Evolutionary conservation across 2,797 vertebrate genomes (phyloP), one percentile per base, ranked within the genome.

Genomic region (Tapera naevia): DNA sequence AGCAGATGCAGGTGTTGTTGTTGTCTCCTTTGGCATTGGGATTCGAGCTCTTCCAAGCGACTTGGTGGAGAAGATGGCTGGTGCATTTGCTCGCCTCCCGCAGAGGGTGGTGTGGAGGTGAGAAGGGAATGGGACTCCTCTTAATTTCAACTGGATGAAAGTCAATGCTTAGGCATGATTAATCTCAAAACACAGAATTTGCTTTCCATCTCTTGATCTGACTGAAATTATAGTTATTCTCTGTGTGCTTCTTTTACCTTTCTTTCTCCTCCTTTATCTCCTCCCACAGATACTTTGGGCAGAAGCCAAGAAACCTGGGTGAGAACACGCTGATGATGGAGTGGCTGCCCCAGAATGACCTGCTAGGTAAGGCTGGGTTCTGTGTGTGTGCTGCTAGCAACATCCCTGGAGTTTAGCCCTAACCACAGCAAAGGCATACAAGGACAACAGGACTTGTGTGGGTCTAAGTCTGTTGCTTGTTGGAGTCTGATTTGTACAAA

Each of bases 1-100:
- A 28, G 96, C 97, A 46, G 95, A 96, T 50, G 94, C 93, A 0
- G 97, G 97, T 9, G 95, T 97, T 6, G 89, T 99, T 37, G 74
- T 99, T n/a, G 98, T 97, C 73, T 98, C 97, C 48, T 96, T 98
- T 56, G 97, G 97, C 70, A 97, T 96, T 2, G 88, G 97, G 8
- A 96, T 97, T 43, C 93, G 89, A 60, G 84, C 83, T 30, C 93
- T 97, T 45, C 97, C 97, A 0, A 86, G n/a, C 0, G 10, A 95
- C 33, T 64, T 98, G 58, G 89, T 96, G 64, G 90, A 97, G 17
- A 96, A 95, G 85, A 95, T 98, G 92, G 97, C 97, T 25, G 89
- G 95, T 0, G 97, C 97, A 0, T 97, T 98, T 4, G 95, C 97
- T 58, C 95, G 91, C n/a, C 96, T 98, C 45, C 97, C 96, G 0